Base-by-base conservation (phyloP, 2,113 vertebrate species). In the Cololabis saira region DNA sequence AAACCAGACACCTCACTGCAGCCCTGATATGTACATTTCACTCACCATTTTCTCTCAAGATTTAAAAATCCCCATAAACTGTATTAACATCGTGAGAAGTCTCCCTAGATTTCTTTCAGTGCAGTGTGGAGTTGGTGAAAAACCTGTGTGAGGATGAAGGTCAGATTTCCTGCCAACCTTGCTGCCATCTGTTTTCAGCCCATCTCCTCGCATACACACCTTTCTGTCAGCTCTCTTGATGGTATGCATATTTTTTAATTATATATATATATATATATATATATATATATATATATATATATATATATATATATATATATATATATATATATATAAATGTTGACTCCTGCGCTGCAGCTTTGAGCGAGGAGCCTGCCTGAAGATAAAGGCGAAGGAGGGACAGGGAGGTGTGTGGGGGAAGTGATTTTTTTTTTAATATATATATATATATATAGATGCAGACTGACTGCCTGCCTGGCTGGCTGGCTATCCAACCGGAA, bases 361-460 rank as follows among this genome's bases (percentile, higher is more conserved):
- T 30, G 30, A 30, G 30, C 4, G 8, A 8, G 3, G 24, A 40
- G 69, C 60, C 76, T 63, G 80, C 49, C 67, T 58, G 49, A 64
- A 65, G 74, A 72, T 50, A 57, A 58, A 78, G 69, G 67, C 3
- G n/a, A 56, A 15, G 27, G 13, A n/a, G 27, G 17, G 71, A 16
- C 12, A 12, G 33, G 66, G 44, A 47, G 63, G 68, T 50, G 78
- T 18, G 5, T 27, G 11, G 33, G 45, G 50, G 63, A 16, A 40
- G 67, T 69, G 70, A 70, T 82, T 37, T 37, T 37, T 7, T 37
- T 37, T 9, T 9, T 37, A 7, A 7, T 37, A 7, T 37, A 83
- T n/a, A 85, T 83, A 80, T 71, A 89, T 85, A 37, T 87, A 87
- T 76, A 81, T 55, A 80, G 13, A 74, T 54, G 77, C 47, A 81